Percentiles rank a stretch among this genome's conserved stretches.
phyloP scores from a whole-genome alignment of 2,888 invertebrate genomes.

The Metopia argyrocephala region DNA sequence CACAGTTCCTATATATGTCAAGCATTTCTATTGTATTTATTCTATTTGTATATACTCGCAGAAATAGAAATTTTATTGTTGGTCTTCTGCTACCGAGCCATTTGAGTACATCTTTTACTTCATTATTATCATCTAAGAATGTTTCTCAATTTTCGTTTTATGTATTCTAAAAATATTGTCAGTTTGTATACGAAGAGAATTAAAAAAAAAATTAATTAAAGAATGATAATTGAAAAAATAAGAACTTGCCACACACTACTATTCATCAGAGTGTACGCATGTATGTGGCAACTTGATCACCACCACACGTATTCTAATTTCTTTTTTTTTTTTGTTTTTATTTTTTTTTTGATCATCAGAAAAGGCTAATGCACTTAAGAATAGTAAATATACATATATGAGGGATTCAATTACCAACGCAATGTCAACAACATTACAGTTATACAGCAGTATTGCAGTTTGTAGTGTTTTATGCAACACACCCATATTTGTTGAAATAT shows the following conservation, averaged over 20 bases:
- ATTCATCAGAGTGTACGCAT: neutral
- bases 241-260: neutral
- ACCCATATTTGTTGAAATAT: too few relatives aligned
- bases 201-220: neutral
- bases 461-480: too few relatives aligned
- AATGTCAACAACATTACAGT: conserved; percentile 9
- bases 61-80: too few relatives aligned
- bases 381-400: too few relatives aligned
- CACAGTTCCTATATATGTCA: neutral
- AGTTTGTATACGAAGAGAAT: too few relatives aligned
- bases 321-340: conserved; percentile 24
- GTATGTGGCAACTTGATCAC: conserved; percentile 46
- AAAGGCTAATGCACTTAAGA: conserved; percentile 41
- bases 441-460: too few relatives aligned
- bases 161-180: neutral
- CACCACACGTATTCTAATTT: conserved; percentile 1
- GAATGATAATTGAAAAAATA: neutral
- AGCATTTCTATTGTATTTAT: neutral
- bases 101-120: conserved; percentile 2
- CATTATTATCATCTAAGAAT: conserved; percentile 16
- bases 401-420: conserved; percentile 44
- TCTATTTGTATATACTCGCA: too few relatives aligned
- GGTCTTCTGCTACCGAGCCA: conserved; percentile 33
- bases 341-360: neutral
- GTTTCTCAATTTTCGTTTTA: conserved; percentile 1